Percentiles rank a stretch among this genome's conserved stretches.
Conservation (phyloP, 2,113 vertebrate genomes). For the Eurypyga helias region DNA sequence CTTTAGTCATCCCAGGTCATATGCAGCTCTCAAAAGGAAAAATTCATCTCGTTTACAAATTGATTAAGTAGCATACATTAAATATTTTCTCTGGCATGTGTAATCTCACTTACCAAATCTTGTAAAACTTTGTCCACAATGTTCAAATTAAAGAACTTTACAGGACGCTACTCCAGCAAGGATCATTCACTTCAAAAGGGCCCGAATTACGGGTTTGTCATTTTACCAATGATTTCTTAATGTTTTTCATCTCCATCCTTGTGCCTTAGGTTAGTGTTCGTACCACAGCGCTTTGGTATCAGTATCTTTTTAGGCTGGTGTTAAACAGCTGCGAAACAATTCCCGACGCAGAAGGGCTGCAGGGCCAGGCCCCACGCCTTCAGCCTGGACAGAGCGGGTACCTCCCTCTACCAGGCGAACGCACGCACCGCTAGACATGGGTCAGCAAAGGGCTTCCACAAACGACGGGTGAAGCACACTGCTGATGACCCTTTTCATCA, state of each 20-base stretch:
- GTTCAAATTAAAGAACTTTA: neutral
- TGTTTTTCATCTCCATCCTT: neutral
- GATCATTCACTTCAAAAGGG: neutral
- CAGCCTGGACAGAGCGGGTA: neutral
- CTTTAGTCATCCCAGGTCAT: neutral
- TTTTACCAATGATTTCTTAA: neutral
- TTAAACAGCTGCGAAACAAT: neutral
- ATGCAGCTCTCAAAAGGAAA: neutral
- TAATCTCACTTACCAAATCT: neutral
- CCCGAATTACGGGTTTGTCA: neutral
- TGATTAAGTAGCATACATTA: neutral
- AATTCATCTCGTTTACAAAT: neutral
- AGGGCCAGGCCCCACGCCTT: neutral
- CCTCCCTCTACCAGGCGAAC: neutral
- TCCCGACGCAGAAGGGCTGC: neutral
- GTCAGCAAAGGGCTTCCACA: neutral
- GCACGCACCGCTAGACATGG: neutral
- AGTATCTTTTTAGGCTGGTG: neutral
- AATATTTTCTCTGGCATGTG: neutral
- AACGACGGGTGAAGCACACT: neutral
- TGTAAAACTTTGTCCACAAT: neutral
- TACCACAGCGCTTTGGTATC: neutral
- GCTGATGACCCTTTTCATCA: neutral
- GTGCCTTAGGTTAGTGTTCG: neutral
- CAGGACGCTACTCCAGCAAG: neutral